phyloP scores from a whole-genome alignment of 2,888 invertebrate genomes.

The Belgica antarctica region DNA sequence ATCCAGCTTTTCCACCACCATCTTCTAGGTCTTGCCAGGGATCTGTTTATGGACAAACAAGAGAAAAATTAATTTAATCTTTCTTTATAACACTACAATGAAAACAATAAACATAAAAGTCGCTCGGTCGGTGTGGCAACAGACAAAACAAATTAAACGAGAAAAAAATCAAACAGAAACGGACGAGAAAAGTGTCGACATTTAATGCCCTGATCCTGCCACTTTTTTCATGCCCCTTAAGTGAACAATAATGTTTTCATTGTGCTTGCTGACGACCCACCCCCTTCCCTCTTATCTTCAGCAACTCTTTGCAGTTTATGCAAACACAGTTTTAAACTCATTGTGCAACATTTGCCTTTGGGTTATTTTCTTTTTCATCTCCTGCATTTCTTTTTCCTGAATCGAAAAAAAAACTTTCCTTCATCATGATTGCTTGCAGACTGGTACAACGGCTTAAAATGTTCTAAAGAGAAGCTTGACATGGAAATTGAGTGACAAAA shows the following conservation, averaged over 20 bases:
- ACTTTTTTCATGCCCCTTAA: conserved; percentile 14
- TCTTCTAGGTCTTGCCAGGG: conserved; percentile 75
- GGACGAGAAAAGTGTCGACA: conserved; percentile 16
- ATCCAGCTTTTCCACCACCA: conserved; percentile 71
- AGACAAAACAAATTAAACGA: no score
- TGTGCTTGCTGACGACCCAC: conserved; percentile 25
- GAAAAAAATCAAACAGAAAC: conserved; percentile 6
- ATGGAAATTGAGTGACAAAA: no score
- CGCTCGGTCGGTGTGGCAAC: no score
- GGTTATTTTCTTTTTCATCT: neutral
- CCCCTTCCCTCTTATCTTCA: neutral
- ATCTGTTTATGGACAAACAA: conserved; percentile 60
- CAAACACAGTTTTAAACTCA: neutral
- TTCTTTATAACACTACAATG: neutral
- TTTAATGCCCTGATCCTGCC: neutral
- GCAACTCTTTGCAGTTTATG: neutral
- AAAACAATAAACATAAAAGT: no score
- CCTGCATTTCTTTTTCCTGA: neutral
- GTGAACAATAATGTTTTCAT: conserved; percentile 34
- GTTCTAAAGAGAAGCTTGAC: no score
- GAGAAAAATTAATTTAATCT: neutral
- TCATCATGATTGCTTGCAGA: neutral
- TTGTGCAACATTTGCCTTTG: neutral
- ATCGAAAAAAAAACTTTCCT: neutral
- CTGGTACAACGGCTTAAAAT: no score